A percentile compares a stretch with the other conserved stretches of the same genome.
These are phyloP conservation scores for Sinella curviseta DNA, from an alignment of 1,140 invertebrate genomes.

Conservation along the genomic window DNA sequence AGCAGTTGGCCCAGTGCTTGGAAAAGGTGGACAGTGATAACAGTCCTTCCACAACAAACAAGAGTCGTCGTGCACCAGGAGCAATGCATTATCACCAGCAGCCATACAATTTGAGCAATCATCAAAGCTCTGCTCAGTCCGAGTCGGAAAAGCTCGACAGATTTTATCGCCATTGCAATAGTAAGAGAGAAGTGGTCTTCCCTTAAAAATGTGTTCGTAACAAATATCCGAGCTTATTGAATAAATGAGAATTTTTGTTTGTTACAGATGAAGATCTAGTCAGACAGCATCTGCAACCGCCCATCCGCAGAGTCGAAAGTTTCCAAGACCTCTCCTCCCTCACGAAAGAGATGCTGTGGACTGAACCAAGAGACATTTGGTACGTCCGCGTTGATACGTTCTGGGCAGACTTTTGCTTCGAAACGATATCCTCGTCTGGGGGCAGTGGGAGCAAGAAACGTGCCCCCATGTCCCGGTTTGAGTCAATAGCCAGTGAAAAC, in stretches of 20 bases:
- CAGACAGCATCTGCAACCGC: not conserved
- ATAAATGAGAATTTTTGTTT: no score
- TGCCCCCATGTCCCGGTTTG: not conserved
- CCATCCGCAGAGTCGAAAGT: not conserved
- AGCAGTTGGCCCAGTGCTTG: conserved; percentile 71
- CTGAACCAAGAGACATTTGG: conserved; percentile 82
- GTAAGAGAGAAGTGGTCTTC: not conserved
- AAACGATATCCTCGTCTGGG: conserved; percentile 5
- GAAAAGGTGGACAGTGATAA: conserved; percentile 54
- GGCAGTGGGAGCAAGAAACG: not conserved
- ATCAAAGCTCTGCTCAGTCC: not conserved
- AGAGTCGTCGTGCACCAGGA: not conserved
- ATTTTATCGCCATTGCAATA: conserved; percentile 13
- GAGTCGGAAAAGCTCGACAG: not conserved
- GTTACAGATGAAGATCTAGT: not conserved
- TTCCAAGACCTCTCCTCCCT: conserved; percentile 51
- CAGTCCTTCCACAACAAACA: not conserved
- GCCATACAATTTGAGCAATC: not conserved
- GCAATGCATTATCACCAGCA: not conserved
- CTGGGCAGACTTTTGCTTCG: conserved; percentile 83
- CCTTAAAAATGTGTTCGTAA: not conserved
- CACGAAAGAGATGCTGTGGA: conserved; percentile 72
- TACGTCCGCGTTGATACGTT: conserved; percentile 82
- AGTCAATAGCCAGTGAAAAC: not conserved
- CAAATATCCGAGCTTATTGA: no score